Percentiles rank a stretch among this genome's conserved stretches.
These are phyloP conservation scores for Eretmochelys imbricata DNA, from an alignment of 2,113 vertebrate species.

Conservation along the genomic window DNA sequence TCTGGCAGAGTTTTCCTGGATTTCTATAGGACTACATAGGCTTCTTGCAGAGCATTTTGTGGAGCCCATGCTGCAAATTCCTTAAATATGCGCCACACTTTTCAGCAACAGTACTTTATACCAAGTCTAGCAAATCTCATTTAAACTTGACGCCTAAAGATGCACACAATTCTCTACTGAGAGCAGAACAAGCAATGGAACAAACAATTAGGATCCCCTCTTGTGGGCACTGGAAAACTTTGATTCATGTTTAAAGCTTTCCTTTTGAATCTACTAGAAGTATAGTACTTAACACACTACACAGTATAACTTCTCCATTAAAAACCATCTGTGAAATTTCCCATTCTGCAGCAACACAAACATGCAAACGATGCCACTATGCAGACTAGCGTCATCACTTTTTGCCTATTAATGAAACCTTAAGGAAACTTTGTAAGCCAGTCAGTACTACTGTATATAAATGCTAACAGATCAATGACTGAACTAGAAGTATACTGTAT, in stretches of 20 bases:
- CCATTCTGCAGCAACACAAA: neutral
- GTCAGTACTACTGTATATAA: neutral
- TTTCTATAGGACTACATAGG: conserved; percentile 1
- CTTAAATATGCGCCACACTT: conserved; percentile 32
- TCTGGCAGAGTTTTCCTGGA: conserved; percentile 1
- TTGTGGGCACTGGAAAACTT: neutral
- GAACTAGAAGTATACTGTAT: neutral
- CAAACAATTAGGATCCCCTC: neutral
- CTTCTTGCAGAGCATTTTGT: conserved; percentile 34
- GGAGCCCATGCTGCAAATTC: conserved; percentile 15
- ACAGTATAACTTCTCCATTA: neutral
- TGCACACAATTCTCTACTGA: neutral
- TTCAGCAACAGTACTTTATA: neutral
- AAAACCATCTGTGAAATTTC: neutral
- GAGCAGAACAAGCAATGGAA: neutral
- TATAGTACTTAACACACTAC: neutral
- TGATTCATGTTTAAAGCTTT: neutral
- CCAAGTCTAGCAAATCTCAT: neutral
- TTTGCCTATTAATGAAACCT: neutral
- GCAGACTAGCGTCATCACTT: neutral
- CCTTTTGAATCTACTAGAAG: neutral
- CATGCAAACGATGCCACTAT: neutral
- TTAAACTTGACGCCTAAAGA: conserved; percentile 6
- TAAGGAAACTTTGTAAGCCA: neutral
- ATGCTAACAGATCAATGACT: neutral